Conservation (phyloP, 2,113 vertebrate species). For the Mus spicilegus region DNA sequence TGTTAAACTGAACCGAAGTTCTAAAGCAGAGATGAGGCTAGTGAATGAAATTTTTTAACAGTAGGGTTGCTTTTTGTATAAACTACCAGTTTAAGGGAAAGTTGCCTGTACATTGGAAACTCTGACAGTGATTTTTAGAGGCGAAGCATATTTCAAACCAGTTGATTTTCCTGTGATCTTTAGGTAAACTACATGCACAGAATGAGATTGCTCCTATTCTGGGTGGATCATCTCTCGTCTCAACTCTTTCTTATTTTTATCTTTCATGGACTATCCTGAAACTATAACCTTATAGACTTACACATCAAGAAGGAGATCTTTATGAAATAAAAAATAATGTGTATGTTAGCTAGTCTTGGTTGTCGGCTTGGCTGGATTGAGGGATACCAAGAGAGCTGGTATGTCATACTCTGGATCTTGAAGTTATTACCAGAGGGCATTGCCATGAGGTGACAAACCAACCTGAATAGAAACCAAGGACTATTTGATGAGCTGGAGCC, state of each 20-base stretch:
- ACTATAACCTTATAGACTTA: slow-evolving; percentile 94
- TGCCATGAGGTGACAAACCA: not conserved
- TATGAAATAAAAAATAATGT: slow-evolving; percentile 89
- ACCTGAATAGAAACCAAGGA: too few species aligned
- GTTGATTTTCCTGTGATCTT: slow-evolving; percentile 93
- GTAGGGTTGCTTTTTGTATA: slow-evolving; percentile 90
- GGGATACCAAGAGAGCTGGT: not conserved
- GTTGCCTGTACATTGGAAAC: slow-evolving; percentile 90
- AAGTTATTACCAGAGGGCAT: not conserved
- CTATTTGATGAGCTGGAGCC: not conserved
- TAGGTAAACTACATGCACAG: slow-evolving; percentile 94
- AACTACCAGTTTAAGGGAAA: slow-evolving; percentile 89
- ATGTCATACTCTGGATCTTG: not conserved
- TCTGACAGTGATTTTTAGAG: slow-evolving; percentile 86
- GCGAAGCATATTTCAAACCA: slow-evolving; percentile 89
- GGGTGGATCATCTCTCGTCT: slow-evolving; percentile 90
- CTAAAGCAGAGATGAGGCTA: slow-evolving; percentile 91
- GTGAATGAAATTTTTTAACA: slow-evolving; percentile 94
- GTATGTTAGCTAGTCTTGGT: not conserved
- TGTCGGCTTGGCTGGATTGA: not conserved
- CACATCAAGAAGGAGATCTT: slow-evolving; percentile 92
- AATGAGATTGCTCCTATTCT: slow-evolving; percentile 90
- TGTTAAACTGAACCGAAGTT: slow-evolving; percentile 82
- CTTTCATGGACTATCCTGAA: slow-evolving; percentile 93
- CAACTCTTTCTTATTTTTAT: slow-evolving; percentile 93